phyloP scores from a whole-genome alignment of 2,113 vertebrate species.

The Macquaria ambigua region DNA sequence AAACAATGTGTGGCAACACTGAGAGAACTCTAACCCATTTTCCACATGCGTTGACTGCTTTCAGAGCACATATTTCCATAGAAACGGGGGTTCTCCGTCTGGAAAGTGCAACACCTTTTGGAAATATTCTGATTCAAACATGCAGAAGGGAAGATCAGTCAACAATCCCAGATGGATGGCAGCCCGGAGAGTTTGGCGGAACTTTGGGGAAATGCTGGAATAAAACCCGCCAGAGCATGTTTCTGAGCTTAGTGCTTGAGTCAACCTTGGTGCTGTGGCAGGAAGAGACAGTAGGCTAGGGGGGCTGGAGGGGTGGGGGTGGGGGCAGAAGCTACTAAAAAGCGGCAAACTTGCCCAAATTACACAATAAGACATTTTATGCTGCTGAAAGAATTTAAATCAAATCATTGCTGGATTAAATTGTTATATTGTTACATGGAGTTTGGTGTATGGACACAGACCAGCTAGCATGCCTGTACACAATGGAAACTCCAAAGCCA shows the following conservation, averaged over 20 bases:
- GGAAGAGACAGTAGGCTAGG: background rate
- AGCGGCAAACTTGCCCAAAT: background rate
- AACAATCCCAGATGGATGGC: conserved; percentile 10
- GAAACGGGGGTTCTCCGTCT: background rate
- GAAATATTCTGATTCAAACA: conserved; percentile 6
- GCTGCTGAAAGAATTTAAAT: background rate
- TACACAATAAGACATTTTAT: background rate
- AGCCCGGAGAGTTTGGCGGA: background rate
- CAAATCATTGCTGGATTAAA: background rate
- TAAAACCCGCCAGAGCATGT: conserved; percentile 35
- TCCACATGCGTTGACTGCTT: background rate
- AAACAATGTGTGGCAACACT: background rate
- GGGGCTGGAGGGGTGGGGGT: background rate
- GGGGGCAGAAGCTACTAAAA: background rate
- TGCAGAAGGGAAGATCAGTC: background rate
- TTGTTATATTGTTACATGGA: no score
- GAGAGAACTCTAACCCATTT: conserved; percentile 24
- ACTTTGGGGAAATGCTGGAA: conserved; percentile 1
- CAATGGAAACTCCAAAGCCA: background rate
- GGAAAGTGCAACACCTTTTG: conserved; percentile 20
- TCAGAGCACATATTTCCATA: background rate
- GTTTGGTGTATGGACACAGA: background rate
- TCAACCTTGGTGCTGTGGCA: conserved; percentile 34
- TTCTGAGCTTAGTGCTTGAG: conserved; percentile 6
- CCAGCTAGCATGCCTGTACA: background rate